These are phyloP conservation scores for Falcunculus frontatus DNA, from an alignment of 2,113 vertebrate species.

Conservation along the genomic window DNA sequence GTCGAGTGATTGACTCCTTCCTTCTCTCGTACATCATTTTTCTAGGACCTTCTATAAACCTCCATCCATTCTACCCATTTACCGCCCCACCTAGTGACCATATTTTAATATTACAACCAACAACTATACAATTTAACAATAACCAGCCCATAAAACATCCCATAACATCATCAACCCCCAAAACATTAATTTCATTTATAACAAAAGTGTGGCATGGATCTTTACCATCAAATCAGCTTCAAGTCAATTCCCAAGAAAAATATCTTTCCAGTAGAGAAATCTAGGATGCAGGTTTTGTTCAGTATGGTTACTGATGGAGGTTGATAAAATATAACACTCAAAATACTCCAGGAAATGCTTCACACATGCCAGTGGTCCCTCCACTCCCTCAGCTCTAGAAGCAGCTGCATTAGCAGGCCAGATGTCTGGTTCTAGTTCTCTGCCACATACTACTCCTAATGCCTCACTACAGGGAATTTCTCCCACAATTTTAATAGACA, in stretches of 20 bases:
- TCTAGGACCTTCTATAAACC: too few species aligned
- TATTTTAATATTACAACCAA: too few species aligned
- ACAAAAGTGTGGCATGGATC: background rate
- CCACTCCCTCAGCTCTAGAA: background rate
- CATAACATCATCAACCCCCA: too few species aligned
- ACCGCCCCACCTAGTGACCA: too few species aligned
- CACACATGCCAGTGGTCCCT: fast-evolving
- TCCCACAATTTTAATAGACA: background rate
- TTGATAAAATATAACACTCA: fast-evolving
- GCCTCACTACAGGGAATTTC: background rate
- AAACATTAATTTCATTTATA: too few species aligned
- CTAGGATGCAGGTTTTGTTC: background rate
- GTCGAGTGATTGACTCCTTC: too few species aligned
- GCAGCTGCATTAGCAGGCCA: background rate
- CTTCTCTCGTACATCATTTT: too few species aligned
- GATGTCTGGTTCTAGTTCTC: background rate
- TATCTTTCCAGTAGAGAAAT: background rate
- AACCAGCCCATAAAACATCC: too few species aligned
- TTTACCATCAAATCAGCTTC: background rate
- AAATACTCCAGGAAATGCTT: background rate
- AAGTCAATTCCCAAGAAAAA: background rate
- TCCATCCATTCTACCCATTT: too few species aligned
- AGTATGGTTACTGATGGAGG: background rate
- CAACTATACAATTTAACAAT: too few species aligned
- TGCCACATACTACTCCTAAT: fast-evolving